Conservation (phyloP, 2,888 invertebrate species). For the Ditula angustiorana region DNA sequence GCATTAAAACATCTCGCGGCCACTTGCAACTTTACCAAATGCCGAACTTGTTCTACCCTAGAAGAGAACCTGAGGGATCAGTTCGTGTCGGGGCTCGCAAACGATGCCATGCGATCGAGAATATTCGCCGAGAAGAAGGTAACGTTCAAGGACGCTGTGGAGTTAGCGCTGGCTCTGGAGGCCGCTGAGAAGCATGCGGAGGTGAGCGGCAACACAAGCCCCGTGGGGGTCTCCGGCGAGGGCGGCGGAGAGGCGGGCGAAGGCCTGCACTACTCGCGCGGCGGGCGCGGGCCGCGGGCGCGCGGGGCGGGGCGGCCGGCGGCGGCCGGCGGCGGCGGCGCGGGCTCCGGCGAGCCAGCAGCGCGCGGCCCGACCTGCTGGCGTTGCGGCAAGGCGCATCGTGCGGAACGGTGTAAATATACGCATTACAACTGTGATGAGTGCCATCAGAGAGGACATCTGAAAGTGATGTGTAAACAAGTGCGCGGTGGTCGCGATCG, state of each 20-base stretch:
- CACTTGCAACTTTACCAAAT: slow-evolving; percentile 32
- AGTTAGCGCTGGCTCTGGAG: slow-evolving; percentile 46
- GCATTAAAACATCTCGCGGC: slow-evolving; percentile 37
- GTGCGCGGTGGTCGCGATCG: too few relatives aligned
- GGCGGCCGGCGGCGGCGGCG: too few relatives aligned
- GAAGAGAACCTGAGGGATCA: slow-evolving; percentile 30
- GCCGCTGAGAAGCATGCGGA: slow-evolving; percentile 47
- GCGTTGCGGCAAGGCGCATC: too few relatives aligned
- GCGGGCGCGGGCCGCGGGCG: slow-evolving; percentile 24
- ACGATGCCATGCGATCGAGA: slow-evolving; percentile 43
- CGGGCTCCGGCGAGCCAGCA: too few relatives aligned
- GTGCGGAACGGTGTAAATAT: too few relatives aligned
- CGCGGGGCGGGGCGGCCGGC: too few relatives aligned
- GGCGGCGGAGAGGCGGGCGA: slow-evolving; percentile 24
- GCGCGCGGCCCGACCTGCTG: too few relatives aligned
- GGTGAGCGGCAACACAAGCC: slow-evolving; percentile 35
- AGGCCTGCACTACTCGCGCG: slow-evolving; percentile 25
- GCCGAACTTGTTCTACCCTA: not conserved
- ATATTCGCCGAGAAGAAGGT: slow-evolving; percentile 45
- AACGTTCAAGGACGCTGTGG: slow-evolving; percentile 44
- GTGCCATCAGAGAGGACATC: too few relatives aligned
- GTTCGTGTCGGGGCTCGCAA: slow-evolving; percentile 32
- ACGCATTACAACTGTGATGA: too few relatives aligned
- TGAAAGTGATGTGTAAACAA: too few relatives aligned
- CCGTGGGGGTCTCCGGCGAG: slow-evolving; percentile 23